phyloP scores from a whole-genome alignment of 1,140 invertebrate genomes.

The Tetranychus urticae region DNA sequence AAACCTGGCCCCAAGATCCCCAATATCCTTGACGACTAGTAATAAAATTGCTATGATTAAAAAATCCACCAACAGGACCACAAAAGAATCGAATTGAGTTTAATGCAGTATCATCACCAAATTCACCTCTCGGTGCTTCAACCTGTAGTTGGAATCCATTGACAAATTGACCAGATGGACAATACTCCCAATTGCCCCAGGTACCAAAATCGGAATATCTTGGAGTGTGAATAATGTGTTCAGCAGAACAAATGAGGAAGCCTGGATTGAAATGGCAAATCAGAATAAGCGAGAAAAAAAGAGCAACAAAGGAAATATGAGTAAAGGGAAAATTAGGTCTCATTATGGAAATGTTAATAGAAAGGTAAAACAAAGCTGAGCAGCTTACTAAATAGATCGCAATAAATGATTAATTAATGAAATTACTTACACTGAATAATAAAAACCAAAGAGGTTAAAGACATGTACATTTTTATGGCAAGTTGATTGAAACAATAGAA shows the following conservation, averaged over 20 bases:
- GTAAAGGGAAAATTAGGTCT: neutral
- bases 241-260: neutral
- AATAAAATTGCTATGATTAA: neutral
- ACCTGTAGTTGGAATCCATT: neutral
- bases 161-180: neutral
- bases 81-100: neutral
- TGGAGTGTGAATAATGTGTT: neutral
- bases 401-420: no score
- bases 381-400: no score
- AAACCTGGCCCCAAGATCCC: neutral
- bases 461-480: no score
- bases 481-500: no score
- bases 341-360: no score
- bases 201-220: neutral
- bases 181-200: neutral
- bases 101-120: neutral
- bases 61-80: neutral
- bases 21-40: neutral
- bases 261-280: neutral
- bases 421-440: no score
- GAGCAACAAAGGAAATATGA: neutral
- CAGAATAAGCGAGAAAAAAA: neutral
- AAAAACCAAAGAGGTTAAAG: no score
- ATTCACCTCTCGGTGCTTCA: neutral
- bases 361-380: no score